Evolutionary conservation across 2,888 invertebrate species (phyloP), one percentile per base, ranked within the genome.

Genomic region (Clunio marinus): DNA sequence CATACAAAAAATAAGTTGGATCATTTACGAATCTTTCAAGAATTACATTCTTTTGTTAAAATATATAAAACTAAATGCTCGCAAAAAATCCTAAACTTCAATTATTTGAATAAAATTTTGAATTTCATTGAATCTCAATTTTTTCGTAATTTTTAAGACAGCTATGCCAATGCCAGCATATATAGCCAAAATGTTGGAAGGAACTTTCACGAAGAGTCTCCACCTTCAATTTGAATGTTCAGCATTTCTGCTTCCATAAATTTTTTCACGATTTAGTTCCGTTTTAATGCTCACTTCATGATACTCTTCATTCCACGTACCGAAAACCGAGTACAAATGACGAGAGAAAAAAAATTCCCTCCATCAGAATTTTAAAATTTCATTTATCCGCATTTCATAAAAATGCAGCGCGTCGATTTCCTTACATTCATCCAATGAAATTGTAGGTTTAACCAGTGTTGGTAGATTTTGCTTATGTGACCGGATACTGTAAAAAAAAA

Each of bases 361-460:
- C 62, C 46, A 37, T 25, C 45, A 63, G 63, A 63, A 63, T 63
- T 63, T 63, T 46, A 63, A 63, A 63, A 63, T 63, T 27, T 46
- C 37, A 20, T 22, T 27, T 63, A 63, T 63, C 63, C 46, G 46
- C 46, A 63, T 63, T 63, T 63, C 63, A 63, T 63, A 37, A 63
- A 63, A 7, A n/a, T 63, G 46, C 63, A 60, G 20, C 46, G 41
- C 20, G 22, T n/a, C 51, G 51, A 15, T 17, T 51, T 51, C 5
- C 15, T 51, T 22, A 20, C 22, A 15, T 15, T 17, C 51, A 22
- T 51, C 8, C 32, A 10, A 32, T 32, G 32, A 4, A 4, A 32
- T 7, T 32, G 32, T 7, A 32, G 32, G 10, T 15, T 22, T 2
- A 51, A 51, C 8, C 20, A 51, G 17, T 4, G 51, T 17, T 17